A percentile compares a stretch with the other conserved stretches of the same genome.
phyloP scores from a whole-genome alignment of 2,797 vertebrate species.

The Danio tinwini region DNA sequence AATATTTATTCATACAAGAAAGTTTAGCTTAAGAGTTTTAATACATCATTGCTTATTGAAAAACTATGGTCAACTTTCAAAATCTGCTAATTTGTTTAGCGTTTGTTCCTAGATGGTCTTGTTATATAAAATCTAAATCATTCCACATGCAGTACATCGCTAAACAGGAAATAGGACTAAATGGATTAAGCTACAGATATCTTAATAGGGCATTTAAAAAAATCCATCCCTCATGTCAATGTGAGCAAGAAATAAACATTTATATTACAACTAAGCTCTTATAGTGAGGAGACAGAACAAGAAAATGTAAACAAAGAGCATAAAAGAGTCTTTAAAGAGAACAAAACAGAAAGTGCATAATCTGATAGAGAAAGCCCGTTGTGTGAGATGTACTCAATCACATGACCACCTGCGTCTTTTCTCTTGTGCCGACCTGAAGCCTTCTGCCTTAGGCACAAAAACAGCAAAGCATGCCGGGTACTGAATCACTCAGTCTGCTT shows the following conservation, averaged over 20 bases:
- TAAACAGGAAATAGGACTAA: not conserved
- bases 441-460: conserved; percentile 61
- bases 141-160: not conserved
- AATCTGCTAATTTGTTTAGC: not conserved
- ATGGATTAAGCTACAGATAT: conserved; percentile 65
- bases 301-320: conserved; percentile 48
- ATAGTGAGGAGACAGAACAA: not conserved
- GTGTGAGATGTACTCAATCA: conserved; percentile 67
- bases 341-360: not conserved
- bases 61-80: not conserved
- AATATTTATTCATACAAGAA: too few relatives aligned
- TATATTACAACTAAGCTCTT: conserved; percentile 20
- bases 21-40: too few relatives aligned
- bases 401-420: conserved; percentile 71
- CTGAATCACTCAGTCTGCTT: not conserved
- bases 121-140: not conserved
- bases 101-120: not conserved
- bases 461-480: conserved; percentile 27
- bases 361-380: not conserved
- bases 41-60: too few relatives aligned
- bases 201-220: conserved; percentile 63
- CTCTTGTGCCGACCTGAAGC: conserved; percentile 67
- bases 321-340: conserved; percentile 32
- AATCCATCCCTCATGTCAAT: conserved; percentile 62
- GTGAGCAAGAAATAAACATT: conserved; percentile 16